These are phyloP conservation scores for Anticlea derivata DNA, from an alignment of 2,888 invertebrate genomes.

Conservation along the genomic window DNA sequence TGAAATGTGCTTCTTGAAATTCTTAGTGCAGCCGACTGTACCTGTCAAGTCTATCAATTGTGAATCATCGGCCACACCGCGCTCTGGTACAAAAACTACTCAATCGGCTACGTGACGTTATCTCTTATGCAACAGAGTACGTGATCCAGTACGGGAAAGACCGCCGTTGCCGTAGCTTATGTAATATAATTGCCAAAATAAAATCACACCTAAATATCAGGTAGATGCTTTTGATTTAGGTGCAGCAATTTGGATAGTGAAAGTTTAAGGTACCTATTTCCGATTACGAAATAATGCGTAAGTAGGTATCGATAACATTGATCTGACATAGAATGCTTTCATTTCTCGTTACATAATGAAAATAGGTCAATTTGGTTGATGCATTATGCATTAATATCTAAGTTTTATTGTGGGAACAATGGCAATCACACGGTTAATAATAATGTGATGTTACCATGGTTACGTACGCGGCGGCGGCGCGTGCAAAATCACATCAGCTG, in stretches of 20 bases:
- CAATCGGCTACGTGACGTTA: conserved; percentile 57
- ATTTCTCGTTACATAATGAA: conserved; percentile 14
- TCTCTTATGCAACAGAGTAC: conserved; percentile 75
- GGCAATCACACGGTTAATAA: too few species aligned
- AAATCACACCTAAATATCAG: conserved; percentile 60
- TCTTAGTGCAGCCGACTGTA: conserved; percentile 45
- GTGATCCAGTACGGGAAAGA: conserved; percentile 73
- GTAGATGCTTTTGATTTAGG: conserved; percentile 46
- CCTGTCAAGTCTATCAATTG: conserved; percentile 22
- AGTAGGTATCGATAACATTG: conserved; percentile 30
- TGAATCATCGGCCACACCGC: conserved; percentile 66
- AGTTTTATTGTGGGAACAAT: not conserved
- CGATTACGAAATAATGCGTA: conserved; percentile 40
- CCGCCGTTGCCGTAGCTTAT: conserved; percentile 60
- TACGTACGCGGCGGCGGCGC: too few species aligned
- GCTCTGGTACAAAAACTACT: conserved; percentile 64
- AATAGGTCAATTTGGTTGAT: conserved; percentile 20
- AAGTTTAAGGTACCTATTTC: conserved; percentile 54
- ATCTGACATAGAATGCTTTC: conserved; percentile 17
- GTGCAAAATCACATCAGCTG: too few species aligned
- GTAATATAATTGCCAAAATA: conserved; percentile 77
- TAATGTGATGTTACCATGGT: too few species aligned
- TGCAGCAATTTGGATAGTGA: conserved; percentile 65
- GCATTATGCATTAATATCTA: not conserved
- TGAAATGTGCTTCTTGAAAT: too few species aligned